Evolutionary conservation across 2,888 invertebrate species (phyloP).

Genomic region (Germaria angustata): DNA sequence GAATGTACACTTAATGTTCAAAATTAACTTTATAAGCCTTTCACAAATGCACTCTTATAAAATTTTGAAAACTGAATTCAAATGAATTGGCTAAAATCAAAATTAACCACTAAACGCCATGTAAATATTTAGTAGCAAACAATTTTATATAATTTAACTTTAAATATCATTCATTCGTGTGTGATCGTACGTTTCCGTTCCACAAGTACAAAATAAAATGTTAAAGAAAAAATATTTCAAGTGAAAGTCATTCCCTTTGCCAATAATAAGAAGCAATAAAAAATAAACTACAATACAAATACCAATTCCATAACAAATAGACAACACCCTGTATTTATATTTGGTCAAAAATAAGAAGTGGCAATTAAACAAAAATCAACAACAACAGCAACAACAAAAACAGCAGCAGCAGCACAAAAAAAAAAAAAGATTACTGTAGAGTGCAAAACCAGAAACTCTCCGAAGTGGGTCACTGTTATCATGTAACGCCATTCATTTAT

Average conservation of each 20-base stretch:
- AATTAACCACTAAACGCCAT: not conserved
- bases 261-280: constrained; percentile 22
- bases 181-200: constrained; percentile 42
- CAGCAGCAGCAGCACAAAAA: not conserved
- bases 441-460: not conserved
- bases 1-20: too few species aligned
- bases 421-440: not conserved
- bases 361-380: not conserved
- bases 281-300: not conserved
- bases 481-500: constrained; percentile 34
- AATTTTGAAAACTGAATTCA: not conserved
- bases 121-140: not conserved
- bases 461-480: constrained; percentile 51
- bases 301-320: not conserved
- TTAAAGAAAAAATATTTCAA: constrained; percentile 25
- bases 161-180: not conserved
- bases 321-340: constrained; percentile 22
- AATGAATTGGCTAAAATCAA: not conserved
- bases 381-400: not conserved
- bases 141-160: not conserved
- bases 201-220: constrained; percentile 12
- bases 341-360: not conserved
- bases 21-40: not conserved
- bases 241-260: constrained; percentile 64
- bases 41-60: constrained; percentile 7